Evolutionary conservation across 1,140 invertebrate species (phyloP).

Genomic region (Drosophila sulfurigaster): DNA sequence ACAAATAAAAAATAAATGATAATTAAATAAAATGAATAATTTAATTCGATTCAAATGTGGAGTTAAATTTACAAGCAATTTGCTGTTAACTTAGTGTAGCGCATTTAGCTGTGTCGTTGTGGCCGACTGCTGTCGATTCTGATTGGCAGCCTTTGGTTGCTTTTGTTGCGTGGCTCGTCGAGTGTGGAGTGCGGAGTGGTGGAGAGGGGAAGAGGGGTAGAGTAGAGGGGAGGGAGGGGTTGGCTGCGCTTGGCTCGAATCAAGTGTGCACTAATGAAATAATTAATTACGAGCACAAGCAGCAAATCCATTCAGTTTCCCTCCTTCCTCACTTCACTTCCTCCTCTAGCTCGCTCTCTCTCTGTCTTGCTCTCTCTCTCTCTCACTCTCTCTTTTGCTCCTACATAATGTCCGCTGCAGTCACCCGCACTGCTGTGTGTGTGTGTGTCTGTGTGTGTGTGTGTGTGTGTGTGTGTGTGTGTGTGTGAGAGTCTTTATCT

Average conservation of each 20-base stretch:
- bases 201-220: neutral
- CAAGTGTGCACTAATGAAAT: conserved; percentile 75
- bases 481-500: conserved; percentile 12
- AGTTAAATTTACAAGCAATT: no score
- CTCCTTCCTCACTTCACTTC: neutral
- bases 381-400: neutral
- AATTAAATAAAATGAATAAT: no score
- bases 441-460: neutral
- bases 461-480: conserved; percentile 1
- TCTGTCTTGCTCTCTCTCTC: neutral
- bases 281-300: conserved; percentile 70
- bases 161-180: neutral
- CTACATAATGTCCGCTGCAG: neutral
- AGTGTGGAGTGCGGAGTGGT: neutral
- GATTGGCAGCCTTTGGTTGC: conserved; percentile 1
- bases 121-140: neutral
- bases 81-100: neutral
- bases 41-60: no score
- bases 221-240: neutral
- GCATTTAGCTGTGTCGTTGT: neutral
- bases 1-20: no score
- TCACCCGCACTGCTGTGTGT: neutral
- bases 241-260: conserved; percentile 40
- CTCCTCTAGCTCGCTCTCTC: neutral
- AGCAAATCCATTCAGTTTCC: conserved; percentile 38